Evolutionary conservation across 2,888 invertebrate genomes (phyloP).

Genomic region (Chymomyza fuscimana): DNA sequence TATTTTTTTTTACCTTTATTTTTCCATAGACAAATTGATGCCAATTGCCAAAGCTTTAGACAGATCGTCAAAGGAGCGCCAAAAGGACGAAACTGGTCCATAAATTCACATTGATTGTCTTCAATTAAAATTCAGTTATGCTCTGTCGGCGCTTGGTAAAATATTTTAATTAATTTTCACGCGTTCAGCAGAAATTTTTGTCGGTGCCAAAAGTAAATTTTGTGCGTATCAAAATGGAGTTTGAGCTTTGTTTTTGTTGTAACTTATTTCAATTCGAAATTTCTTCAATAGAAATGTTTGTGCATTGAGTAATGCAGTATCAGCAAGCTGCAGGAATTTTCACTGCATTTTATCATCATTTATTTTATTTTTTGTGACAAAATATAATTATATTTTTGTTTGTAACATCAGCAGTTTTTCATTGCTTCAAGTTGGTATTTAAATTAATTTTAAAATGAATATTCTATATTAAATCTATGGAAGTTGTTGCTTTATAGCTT

Average conservation of each 20-base stretch:
- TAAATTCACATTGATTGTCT: slow-evolving; percentile 79
- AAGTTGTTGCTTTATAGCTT: no score
- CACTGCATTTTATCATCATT: background rate
- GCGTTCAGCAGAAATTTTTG: slow-evolving; percentile 75
- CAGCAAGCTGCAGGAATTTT: background rate
- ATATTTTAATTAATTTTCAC: slow-evolving; percentile 80
- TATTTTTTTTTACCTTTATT: slow-evolving; percentile 52
- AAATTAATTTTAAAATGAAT: background rate
- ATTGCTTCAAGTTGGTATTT: background rate
- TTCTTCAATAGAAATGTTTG: slow-evolving; percentile 10
- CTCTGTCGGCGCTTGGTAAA: slow-evolving; percentile 68
- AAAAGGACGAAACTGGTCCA: slow-evolving; percentile 44
- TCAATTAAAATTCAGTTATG: slow-evolving; percentile 80
- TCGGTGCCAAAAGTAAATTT: slow-evolving; percentile 51
- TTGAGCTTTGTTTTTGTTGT: slow-evolving; percentile 13
- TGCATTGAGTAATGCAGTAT: background rate
- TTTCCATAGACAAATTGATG: slow-evolving; percentile 69
- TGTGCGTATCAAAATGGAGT: slow-evolving; percentile 27
- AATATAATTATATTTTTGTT: slow-evolving; percentile 6
- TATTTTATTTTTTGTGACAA: background rate
- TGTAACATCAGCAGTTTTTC: background rate
- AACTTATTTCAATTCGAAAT: slow-evolving; percentile 39
- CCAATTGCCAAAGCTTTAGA: slow-evolving; percentile 50
- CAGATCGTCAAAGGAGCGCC: slow-evolving; percentile 17
- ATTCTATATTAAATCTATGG: background rate